Conservation (phyloP, 2,888 invertebrate species). For the Pheosia tremula region DNA sequence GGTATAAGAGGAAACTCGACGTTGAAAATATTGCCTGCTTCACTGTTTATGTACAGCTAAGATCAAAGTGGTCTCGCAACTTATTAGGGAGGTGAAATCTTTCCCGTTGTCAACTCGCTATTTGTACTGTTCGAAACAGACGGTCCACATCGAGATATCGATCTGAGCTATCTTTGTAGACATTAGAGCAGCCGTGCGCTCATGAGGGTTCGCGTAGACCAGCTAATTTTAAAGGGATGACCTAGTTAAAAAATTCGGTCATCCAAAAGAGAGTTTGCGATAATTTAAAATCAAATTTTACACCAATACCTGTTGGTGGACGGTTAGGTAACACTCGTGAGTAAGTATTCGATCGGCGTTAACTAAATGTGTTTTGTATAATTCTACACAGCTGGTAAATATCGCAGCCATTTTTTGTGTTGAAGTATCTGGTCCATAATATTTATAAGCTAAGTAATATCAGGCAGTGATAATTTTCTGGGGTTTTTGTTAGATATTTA, state of each 20-base stretch:
- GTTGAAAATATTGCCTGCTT: slow-evolving; percentile 44
- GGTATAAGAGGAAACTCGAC: slow-evolving; percentile 47
- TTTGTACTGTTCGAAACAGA: slow-evolving; percentile 45
- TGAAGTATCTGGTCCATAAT: no score
- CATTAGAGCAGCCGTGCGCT: slow-evolving; percentile 57
- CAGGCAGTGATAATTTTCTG: no score
- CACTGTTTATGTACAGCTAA: slow-evolving; percentile 36
- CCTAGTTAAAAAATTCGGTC: slow-evolving; percentile 70
- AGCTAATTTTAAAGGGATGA: slow-evolving; percentile 74
- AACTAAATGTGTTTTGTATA: no score
- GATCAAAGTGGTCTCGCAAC: slow-evolving; percentile 39
- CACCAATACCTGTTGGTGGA: background rate
- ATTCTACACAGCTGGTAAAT: no score
- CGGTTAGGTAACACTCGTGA: no score
- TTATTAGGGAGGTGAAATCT: slow-evolving; percentile 41
- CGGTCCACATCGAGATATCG: slow-evolving; percentile 56
- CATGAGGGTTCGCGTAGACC: slow-evolving; percentile 51
- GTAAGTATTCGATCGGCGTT: no score
- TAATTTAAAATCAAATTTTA: background rate
- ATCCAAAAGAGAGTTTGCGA: slow-evolving; percentile 53
- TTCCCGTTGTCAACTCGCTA: slow-evolving; percentile 40
- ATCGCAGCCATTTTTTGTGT: no score
- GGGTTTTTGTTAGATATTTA: no score
- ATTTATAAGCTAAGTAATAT: no score
- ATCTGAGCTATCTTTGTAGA: slow-evolving; percentile 64